A percentile compares a stretch with the other conserved stretches of the same genome.
Evolutionary conservation across 2,888 invertebrate genomes (phyloP).

Genomic region (Tribolium freemani): DNA sequence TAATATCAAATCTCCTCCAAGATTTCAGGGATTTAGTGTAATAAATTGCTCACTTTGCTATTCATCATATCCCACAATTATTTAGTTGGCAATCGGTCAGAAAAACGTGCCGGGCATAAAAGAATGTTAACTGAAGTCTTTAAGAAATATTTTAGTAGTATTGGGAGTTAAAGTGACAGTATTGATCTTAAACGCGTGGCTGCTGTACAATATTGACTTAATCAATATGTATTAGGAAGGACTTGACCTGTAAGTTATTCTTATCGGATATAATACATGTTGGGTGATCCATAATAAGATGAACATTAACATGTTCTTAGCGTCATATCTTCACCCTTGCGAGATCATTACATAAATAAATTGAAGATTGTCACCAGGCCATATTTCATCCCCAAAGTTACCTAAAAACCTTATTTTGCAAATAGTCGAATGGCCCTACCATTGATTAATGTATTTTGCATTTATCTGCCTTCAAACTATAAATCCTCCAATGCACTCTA

Average conservation of each 20-base stretch:
- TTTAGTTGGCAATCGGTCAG: constrained; percentile 33
- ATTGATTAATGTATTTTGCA: constrained; percentile 31
- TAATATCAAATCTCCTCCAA: constrained; percentile 26
- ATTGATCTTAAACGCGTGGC: constrained; percentile 13
- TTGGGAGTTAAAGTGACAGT: constrained; percentile 11
- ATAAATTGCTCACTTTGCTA: constrained; percentile 34
- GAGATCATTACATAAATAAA: constrained; percentile 14
- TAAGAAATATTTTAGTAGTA: constrained; percentile 15
- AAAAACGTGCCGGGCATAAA: constrained; percentile 25
- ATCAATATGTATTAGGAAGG: constrained; percentile 28
- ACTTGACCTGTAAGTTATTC: constrained; percentile 21
- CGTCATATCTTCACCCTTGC: constrained; percentile 1
- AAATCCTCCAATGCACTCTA: constrained; percentile 24
- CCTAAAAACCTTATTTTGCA: constrained; percentile 5
- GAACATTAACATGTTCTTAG: constrained; percentile 22
- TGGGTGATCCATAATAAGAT: constrained; percentile 9
- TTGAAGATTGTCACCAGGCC: constrained; percentile 10
- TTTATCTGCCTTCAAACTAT: constrained; percentile 28
- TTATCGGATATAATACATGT: constrained; percentile 3
- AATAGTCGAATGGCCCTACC: constrained; percentile 1
- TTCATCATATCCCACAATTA: constrained; percentile 34
- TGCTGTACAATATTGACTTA: neutral
- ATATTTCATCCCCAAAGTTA: neutral
- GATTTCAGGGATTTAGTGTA: constrained; percentile 29
- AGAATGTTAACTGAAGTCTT: constrained; percentile 8